Evolutionary conservation across 2,888 invertebrate species (phyloP).

Genomic region (Limnephilus lunatus): DNA sequence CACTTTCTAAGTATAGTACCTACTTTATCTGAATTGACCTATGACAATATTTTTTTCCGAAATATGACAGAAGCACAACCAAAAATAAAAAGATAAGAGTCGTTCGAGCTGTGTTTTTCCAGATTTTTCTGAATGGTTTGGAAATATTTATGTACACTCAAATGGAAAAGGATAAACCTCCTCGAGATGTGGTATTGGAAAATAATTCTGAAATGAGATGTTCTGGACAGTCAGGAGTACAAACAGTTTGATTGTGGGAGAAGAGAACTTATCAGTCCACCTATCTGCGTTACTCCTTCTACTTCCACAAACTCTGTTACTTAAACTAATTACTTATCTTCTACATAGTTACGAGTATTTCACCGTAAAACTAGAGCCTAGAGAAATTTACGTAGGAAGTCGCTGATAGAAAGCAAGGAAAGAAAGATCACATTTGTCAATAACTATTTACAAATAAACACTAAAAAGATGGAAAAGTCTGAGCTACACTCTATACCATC

Average conservation of each 20-base stretch:
- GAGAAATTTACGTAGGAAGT: too few species aligned
- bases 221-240: neutral
- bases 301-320: too few species aligned
- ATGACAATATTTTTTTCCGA: neutral
- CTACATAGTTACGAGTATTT: too few species aligned
- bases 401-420: too few species aligned
- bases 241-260: neutral
- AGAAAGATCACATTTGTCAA: too few species aligned
- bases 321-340: too few species aligned
- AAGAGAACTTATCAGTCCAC: neutral
- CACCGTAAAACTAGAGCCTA: too few species aligned
- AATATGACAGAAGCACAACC: neutral
- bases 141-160: neutral
- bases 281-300: too few species aligned
- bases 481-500: too few species aligned
- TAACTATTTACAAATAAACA: too few species aligned
- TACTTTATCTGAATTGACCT: neutral
- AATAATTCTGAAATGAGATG: neutral
- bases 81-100: neutral
- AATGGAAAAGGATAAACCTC: neutral
- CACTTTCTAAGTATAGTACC: neutral
- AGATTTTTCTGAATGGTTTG: neutral
- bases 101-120: neutral
- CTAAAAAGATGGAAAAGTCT: too few species aligned
- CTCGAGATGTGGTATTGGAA: neutral